Base-by-base conservation (phyloP, 1,140 invertebrate genomes). In the Leptopilina clavipes region DNA sequence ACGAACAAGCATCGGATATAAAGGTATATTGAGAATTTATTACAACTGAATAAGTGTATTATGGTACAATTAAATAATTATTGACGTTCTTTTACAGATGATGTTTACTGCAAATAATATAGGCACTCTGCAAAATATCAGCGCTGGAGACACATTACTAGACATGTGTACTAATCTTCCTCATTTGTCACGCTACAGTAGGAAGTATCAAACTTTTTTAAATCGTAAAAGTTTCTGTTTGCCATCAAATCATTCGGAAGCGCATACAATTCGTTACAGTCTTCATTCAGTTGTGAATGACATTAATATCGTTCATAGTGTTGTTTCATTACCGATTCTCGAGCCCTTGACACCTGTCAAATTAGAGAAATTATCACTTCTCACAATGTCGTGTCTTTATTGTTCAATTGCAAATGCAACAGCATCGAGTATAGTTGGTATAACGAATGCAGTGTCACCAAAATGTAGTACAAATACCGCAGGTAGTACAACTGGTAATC, bases 301-400 rank as follows among this genome's bases (percentile, higher is more conserved):
- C 85, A 94, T 98, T 54, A 94, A 94, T 59, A 94, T 97, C 65
- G 94, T 97, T 45, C 95, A 94, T 84, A 94, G 94, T 80, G 96
- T 96, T 1, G 92, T 98, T 75, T 95, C 95, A 14, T 88, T 98
- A 73, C 97, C 96, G 1, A 93, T 97, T 73, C 87, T 98, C 25
- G 97, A 98, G 88, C 97, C 97, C 0, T 91, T 98, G 65, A 97
- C 95, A 6, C 92, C 94, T 0, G 93, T 93, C 3, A 94, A 96
- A 84, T 92, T 98, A 71, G 93, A 95, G 54, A 96, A 96, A 85
- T 91, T 98, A 31, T 95, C 93, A 0, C 89, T 92, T n/a, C 86
- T 95, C 11, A 95, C 92, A 80, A 95, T 93, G 91, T 95, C 96
- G 75, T 95, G 96, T 90, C 87, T 98, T 44, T 93, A 96, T 89